Percentiles rank a stretch among this genome's conserved stretches.
These are phyloP conservation scores for Coboldia fuscipes DNA, from an alignment of 1,140 invertebrate genomes.

Conservation along the genomic window DNA sequence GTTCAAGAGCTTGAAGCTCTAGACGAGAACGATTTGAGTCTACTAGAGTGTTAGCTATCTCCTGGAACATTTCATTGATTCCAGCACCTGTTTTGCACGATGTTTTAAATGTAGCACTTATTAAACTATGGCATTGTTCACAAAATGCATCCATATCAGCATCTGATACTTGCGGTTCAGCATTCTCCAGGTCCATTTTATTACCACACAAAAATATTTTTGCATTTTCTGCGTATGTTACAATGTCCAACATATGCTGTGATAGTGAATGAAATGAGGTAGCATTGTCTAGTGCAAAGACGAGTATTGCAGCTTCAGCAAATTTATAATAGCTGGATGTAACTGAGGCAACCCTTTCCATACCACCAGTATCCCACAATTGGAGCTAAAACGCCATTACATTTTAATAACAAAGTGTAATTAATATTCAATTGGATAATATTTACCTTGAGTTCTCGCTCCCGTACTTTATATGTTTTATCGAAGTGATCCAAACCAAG, in stretches of 20 bases:
- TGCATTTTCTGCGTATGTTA: slow-evolving; percentile 79
- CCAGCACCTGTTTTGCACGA: slow-evolving; percentile 78
- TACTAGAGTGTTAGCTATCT: slow-evolving; percentile 60
- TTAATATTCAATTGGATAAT: background rate
- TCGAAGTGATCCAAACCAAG: slow-evolving; percentile 79
- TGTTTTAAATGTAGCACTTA: slow-evolving; percentile 72
- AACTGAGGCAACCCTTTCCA: slow-evolving; percentile 84
- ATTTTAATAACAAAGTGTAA: background rate
- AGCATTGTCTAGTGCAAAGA: slow-evolving; percentile 75
- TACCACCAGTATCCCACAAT: slow-evolving; percentile 83
- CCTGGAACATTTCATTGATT: slow-evolving; percentile 74
- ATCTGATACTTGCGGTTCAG: slow-evolving; percentile 50
- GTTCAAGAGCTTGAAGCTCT: slow-evolving; percentile 55
- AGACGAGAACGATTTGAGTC: slow-evolving; percentile 58
- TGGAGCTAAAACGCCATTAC: slow-evolving; percentile 40
- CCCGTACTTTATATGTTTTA: slow-evolving; percentile 48
- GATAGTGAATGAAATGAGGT: slow-evolving; percentile 80
- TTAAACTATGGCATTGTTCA: slow-evolving; percentile 78
- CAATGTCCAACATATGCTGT: slow-evolving; percentile 75
- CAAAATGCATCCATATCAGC: slow-evolving; percentile 79
- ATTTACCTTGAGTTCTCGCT: slow-evolving; percentile 53
- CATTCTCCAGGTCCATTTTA: slow-evolving; percentile 57
- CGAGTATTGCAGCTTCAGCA: slow-evolving; percentile 74
- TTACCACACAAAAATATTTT: slow-evolving; percentile 87
- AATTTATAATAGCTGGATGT: slow-evolving; percentile 88